These are phyloP conservation scores for Periophthalmus magnuspinnatus DNA, from an alignment of 2,797 vertebrate genomes.

Conservation along the genomic window DNA sequence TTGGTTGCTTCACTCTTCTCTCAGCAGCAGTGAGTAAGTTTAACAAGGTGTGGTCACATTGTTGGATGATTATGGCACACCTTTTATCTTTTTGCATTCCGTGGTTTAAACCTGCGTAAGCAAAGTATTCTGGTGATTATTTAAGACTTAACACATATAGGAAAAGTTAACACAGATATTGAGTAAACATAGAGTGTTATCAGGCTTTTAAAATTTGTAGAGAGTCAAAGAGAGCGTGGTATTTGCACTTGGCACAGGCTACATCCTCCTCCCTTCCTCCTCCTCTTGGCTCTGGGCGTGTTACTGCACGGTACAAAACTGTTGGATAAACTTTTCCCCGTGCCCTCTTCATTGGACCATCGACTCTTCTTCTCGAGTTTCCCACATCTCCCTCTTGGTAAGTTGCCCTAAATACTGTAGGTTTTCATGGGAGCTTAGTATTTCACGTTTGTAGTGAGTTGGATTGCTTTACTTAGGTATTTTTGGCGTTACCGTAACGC, in stretches of 20 bases:
- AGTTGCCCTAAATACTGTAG: conserved; percentile 23
- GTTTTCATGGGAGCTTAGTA: background rate
- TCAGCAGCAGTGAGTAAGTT: conserved; percentile 4
- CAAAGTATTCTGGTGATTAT: background rate
- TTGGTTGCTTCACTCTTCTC: conserved; percentile 12
- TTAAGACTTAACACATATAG: too few species aligned
- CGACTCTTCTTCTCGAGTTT: background rate
- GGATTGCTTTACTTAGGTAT: background rate
- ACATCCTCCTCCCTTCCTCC: background rate
- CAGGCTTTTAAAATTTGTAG: background rate
- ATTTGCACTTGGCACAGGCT: conserved; percentile 1
- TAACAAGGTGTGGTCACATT: background rate
- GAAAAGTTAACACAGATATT: too few species aligned
- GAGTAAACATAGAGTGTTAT: background rate
- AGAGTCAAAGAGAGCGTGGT: background rate
- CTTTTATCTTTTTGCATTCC: background rate
- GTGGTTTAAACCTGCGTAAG: background rate
- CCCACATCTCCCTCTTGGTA: conserved; percentile 32
- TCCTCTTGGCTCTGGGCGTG: conserved; percentile 54
- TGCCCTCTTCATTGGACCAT: conserved; percentile 4
- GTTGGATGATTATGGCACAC: background rate
- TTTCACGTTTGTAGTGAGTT: background rate
- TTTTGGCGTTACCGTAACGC: background rate
- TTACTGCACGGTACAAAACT: conserved; percentile 54
- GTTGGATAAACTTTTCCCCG: conserved; percentile 21